phyloP scores from a whole-genome alignment of 2,888 invertebrate species.

The Ceramica pisi region DNA sequence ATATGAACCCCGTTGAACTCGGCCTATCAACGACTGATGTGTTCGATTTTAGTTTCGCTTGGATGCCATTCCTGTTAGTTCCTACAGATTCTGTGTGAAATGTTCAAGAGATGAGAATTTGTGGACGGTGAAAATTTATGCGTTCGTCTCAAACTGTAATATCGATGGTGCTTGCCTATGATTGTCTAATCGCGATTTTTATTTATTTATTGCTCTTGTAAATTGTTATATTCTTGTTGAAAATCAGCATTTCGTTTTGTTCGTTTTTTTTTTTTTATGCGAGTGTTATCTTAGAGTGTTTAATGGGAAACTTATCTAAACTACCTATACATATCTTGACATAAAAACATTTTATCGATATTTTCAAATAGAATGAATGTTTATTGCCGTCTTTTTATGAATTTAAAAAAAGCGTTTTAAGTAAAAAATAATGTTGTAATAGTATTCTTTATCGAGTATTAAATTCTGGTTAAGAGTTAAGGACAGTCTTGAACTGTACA shows the following conservation, averaged over 20 bases:
- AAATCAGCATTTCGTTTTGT: conserved; percentile 51
- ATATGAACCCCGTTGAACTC: conserved; percentile 54
- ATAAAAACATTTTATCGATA: conserved; percentile 51
- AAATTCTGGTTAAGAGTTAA: conserved; percentile 60
- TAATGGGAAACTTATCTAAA: conserved; percentile 59
- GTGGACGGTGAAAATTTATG: conserved; percentile 39
- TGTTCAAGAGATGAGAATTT: conserved; percentile 35
- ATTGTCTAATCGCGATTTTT: conserved; percentile 38
- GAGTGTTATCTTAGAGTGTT: conserved; percentile 44
- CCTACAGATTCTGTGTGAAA: conserved; percentile 63
- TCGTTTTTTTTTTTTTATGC: conserved; percentile 43
- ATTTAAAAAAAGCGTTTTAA: conserved; percentile 58
- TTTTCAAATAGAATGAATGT: conserved; percentile 60
- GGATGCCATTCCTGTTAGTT: conserved; percentile 67
- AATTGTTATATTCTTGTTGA: conserved; percentile 38
- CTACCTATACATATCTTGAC: conserved; percentile 66
- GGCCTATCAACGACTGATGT: conserved; percentile 64
- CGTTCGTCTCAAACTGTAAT: conserved; percentile 44
- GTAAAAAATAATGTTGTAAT: conserved; percentile 65
- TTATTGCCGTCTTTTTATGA: conserved; percentile 61
- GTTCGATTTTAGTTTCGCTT: conserved; percentile 57
- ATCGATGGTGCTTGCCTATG: conserved; percentile 62
- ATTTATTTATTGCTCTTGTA: conserved; percentile 43
- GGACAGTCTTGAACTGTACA: conserved; percentile 64
- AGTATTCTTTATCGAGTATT: conserved; percentile 68